These are phyloP conservation scores for Notospermus geniculatus DNA, from an alignment of 1,140 invertebrate species.

Conservation along the genomic window DNA sequence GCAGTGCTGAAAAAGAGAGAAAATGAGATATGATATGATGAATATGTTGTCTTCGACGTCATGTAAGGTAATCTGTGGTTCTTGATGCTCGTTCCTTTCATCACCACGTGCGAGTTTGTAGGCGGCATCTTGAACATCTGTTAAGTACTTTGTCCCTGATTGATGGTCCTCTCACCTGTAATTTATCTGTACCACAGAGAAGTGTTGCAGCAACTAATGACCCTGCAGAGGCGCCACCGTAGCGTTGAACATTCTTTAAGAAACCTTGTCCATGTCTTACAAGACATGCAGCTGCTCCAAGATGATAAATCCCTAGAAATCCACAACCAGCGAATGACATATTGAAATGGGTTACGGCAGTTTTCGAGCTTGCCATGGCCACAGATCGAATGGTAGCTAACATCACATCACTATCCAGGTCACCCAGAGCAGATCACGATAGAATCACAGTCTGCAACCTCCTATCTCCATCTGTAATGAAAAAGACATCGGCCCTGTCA, in stretches of 20 bases:
- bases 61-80: background rate
- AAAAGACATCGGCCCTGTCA: no score
- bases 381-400: background rate
- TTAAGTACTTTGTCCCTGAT: background rate
- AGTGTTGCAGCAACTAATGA: constrained; percentile 37
- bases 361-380: background rate
- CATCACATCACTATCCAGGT: no score
- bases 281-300: constrained; percentile 39
- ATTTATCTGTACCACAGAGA: constrained; percentile 30
- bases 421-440: background rate
- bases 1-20: constrained; percentile 31
- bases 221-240: constrained; percentile 45
- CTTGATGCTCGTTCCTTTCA: background rate
- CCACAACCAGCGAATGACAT: constrained; percentile 47
- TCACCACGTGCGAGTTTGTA: no score
- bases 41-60: background rate
- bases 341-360: constrained; percentile 7
- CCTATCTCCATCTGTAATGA: no score
- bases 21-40: background rate
- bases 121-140: background rate
- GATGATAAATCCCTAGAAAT: constrained; percentile 47
- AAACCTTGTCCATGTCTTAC: constrained; percentile 30
- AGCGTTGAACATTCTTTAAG: constrained; percentile 30
- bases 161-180: constrained; percentile 29
- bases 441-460: background rate